phyloP scores from a whole-genome alignment of 2,797 vertebrate species.

The Rhodeus uyekii region DNA sequence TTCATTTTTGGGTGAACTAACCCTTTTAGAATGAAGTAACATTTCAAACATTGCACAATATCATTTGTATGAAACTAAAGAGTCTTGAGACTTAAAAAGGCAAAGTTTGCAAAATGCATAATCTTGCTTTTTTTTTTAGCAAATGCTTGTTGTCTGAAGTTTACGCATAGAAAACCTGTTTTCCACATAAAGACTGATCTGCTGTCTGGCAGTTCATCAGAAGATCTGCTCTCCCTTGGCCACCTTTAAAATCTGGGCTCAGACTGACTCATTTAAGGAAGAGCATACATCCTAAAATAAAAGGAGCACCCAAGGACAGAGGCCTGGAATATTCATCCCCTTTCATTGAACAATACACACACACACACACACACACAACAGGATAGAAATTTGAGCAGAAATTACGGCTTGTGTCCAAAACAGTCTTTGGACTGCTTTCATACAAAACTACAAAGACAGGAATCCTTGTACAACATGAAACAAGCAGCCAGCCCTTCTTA shows the following conservation, averaged over 20 bases:
- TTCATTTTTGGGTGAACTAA: fast-evolving
- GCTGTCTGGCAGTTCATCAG: conserved; percentile 16
- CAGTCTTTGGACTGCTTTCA: conserved; percentile 71
- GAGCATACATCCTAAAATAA: conserved; percentile 21
- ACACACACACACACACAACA: conserved; percentile 53
- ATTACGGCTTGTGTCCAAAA: conserved; percentile 78
- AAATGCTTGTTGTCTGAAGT: not conserved
- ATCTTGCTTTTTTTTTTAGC: not conserved
- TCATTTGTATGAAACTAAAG: not conserved
- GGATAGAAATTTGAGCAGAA: conserved; percentile 67
- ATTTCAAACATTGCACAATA: not conserved
- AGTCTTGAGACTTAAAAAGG: not conserved
- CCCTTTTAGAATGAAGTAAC: not conserved
- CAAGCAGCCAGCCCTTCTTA: not conserved
- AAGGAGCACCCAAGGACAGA: conserved; percentile 39
- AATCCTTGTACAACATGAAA: conserved; percentile 37
- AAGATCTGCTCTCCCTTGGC: not conserved
- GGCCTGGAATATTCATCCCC: conserved; percentile 49
- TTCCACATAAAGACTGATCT: not conserved
- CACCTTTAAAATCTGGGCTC: conserved; percentile 21
- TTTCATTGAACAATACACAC: not conserved
- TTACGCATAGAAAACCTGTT: conserved; percentile 18
- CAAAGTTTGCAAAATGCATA: not conserved
- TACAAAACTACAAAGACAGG: conserved; percentile 51
- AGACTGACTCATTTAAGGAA: conserved; percentile 31